Evolutionary conservation across 30 jellyfish, hydroid and myxozoan genomes (phyloP).

Genomic region (Hydractinia symbiolongicarpus): DNA sequence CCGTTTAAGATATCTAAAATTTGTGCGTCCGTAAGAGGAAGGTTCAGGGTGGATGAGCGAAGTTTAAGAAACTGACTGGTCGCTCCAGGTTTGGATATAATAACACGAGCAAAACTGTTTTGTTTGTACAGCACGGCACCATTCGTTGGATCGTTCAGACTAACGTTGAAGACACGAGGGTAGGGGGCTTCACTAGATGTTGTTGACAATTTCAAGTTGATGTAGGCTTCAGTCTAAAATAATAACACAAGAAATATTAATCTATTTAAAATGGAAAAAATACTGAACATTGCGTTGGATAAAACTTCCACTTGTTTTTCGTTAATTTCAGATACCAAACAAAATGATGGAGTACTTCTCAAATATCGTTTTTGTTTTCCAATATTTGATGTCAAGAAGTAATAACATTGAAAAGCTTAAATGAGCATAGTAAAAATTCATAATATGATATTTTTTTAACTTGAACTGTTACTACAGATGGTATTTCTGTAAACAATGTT

Average conservation of each 20-base stretch:
- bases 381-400: too few species aligned
- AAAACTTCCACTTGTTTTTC: too few species aligned
- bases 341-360: too few species aligned
- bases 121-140: conserved; percentile 64
- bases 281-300: too few species aligned
- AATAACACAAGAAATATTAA: neutral
- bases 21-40: conserved; percentile 66
- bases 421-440: too few species aligned
- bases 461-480: too few species aligned
- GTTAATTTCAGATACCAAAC: too few species aligned
- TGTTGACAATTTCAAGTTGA: conserved; percentile 29
- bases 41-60: conserved; percentile 46
- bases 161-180: conserved; percentile 83
- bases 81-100: neutral
- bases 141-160: conserved; percentile 54
- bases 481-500: too few species aligned
- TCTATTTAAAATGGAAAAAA: too few species aligned
- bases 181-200: conserved; percentile 12
- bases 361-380: too few species aligned
- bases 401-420: too few species aligned
- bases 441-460: too few species aligned
- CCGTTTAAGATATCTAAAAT: conserved; percentile 52
- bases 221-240: conserved; percentile 55
- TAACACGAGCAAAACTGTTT: conserved; percentile 5
- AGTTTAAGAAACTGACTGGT: conserved; percentile 53